A percentile compares a stretch with the other conserved stretches of the same genome.
These are phyloP conservation scores for Hyposmocoma kahamanoa DNA, from an alignment of 1,140 invertebrate genomes.

Conservation along the genomic window DNA sequence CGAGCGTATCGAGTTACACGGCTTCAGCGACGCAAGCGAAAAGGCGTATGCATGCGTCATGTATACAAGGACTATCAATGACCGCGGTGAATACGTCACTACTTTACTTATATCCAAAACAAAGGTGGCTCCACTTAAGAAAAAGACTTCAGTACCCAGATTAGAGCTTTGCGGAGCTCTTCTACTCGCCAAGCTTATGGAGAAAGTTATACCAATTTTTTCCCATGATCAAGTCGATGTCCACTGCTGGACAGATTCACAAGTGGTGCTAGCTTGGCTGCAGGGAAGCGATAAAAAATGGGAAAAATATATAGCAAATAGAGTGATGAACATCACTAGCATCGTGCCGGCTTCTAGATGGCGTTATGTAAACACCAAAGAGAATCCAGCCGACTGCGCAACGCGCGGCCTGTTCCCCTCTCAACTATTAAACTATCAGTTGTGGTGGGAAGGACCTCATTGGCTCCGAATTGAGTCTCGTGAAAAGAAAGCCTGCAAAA, in stretches of 20 bases:
- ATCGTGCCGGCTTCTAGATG: constrained; percentile 14
- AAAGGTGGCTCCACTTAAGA: constrained; percentile 11
- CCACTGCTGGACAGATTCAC: constrained; percentile 35
- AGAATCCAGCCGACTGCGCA: constrained; percentile 39
- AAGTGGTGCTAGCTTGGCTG: constrained; percentile 32
- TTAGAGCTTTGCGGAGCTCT: constrained; percentile 38
- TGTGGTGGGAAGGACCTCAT: constrained; percentile 44
- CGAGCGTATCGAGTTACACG: constrained; percentile 6
- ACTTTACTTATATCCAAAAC: background rate
- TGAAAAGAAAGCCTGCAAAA: background rate
- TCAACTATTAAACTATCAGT: constrained; percentile 15
- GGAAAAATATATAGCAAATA: constrained; percentile 22
- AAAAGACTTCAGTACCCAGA: constrained; percentile 30
- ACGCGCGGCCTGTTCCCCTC: constrained; percentile 25
- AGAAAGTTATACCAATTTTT: constrained; percentile 1
- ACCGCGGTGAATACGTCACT: background rate
- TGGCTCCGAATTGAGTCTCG: background rate
- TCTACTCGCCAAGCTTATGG: constrained; percentile 16
- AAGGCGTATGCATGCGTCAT: constrained; percentile 17
- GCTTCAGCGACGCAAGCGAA: constrained; percentile 18
- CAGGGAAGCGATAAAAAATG: constrained; percentile 21
- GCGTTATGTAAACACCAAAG: constrained; percentile 22
- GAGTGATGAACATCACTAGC: constrained; percentile 33
- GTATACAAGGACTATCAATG: background rate
- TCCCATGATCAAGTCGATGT: background rate